A percentile compares a stretch with the other conserved stretches of the same genome.
Evolutionary conservation across 2,113 vertebrate genomes (phyloP).

Genomic region (Bostrychus sinensis): DNA sequence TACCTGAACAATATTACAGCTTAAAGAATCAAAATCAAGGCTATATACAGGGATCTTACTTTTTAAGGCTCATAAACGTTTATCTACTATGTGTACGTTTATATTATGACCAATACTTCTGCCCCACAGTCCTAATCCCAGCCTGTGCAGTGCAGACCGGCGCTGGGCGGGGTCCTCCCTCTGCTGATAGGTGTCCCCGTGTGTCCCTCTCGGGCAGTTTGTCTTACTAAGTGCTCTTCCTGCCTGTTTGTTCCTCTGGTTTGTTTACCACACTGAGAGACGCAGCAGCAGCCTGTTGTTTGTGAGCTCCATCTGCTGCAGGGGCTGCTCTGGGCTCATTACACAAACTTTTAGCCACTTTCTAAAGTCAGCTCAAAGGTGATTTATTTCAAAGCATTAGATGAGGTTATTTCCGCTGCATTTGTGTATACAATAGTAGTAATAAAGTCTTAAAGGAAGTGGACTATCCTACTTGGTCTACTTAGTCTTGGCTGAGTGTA

Average conservation of each 20-base stretch:
- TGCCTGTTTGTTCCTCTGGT: slow-evolving; percentile 32
- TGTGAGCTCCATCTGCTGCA: slow-evolving; percentile 10
- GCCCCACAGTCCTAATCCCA: background rate
- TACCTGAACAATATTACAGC: too few relatives aligned
- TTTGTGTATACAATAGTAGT: too few relatives aligned
- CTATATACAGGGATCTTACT: too few relatives aligned
- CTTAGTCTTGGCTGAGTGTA: too few relatives aligned
- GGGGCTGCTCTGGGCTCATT: slow-evolving; percentile 25
- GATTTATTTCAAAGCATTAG: background rate
- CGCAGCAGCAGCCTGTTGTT: slow-evolving; percentile 39
- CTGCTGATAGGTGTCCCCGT: slow-evolving; percentile 14
- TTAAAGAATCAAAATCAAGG: too few relatives aligned
- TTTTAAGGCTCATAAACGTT: too few relatives aligned
- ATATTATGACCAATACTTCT: too few relatives aligned
- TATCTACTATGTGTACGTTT: too few relatives aligned
- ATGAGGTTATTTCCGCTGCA: background rate
- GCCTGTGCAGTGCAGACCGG: too few relatives aligned
- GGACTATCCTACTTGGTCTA: too few relatives aligned
- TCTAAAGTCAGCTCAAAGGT: background rate
- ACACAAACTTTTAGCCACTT: background rate
- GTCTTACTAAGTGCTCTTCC: slow-evolving; percentile 63
- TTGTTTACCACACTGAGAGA: slow-evolving; percentile 49
- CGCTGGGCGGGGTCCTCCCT: slow-evolving; percentile 33
- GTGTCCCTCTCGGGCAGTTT: slow-evolving; percentile 48
- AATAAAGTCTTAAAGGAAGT: too few relatives aligned